Evolutionary conservation across 1,140 invertebrate genomes (phyloP).

Genomic region (Drosophila erecta): DNA sequence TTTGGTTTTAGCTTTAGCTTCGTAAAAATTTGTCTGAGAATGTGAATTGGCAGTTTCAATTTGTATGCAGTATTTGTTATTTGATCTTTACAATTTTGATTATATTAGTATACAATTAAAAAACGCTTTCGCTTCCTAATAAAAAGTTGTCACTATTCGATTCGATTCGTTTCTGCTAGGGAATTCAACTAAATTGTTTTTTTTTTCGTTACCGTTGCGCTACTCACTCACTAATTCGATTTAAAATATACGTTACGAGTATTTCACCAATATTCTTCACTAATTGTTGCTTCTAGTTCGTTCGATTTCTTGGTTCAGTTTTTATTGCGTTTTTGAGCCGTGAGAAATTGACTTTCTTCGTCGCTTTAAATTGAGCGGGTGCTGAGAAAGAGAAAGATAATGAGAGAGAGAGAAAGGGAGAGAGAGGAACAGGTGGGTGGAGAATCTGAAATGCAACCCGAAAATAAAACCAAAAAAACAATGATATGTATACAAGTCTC

Average conservation of each 20-base stretch:
- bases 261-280: conserved; percentile 72
- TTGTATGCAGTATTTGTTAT: conserved; percentile 44
- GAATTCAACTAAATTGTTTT: conserved; percentile 55
- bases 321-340: conserved; percentile 36
- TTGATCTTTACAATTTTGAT: conserved; percentile 50
- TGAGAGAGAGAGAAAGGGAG: not conserved
- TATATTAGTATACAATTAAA: conserved; percentile 57
- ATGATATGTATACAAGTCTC: conserved; percentile 73
- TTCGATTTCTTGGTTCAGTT: conserved; percentile 31
- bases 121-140: conserved; percentile 56
- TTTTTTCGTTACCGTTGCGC: conserved; percentile 37
- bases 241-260: conserved; percentile 63
- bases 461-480: conserved; percentile 58
- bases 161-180: conserved; percentile 49
- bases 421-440: not conserved
- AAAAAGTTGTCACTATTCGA: conserved; percentile 61
- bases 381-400: conserved; percentile 17
- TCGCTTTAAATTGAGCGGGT: conserved; percentile 8
- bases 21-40: conserved; percentile 69
- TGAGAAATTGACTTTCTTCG: conserved; percentile 38
- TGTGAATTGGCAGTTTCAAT: conserved; percentile 80
- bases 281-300: conserved; percentile 50
- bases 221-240: conserved; percentile 52
- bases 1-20: conserved; percentile 31
- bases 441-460: conserved; percentile 8